Conservation (phyloP, 1,140 invertebrate genomes). For the Heliconius hermathena region DNA sequence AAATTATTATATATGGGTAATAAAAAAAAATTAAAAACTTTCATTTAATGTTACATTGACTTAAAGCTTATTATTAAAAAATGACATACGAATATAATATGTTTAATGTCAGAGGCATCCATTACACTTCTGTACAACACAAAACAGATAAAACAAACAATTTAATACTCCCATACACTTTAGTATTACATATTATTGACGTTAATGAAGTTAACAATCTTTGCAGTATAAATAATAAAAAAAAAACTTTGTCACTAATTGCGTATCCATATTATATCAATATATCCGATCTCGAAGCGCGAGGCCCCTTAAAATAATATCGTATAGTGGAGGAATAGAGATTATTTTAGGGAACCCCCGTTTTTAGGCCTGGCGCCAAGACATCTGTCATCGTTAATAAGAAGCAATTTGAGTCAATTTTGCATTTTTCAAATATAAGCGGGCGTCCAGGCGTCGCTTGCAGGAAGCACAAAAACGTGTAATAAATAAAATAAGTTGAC, state of each 20-base stretch:
- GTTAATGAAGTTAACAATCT: conserved; percentile 12
- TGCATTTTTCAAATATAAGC: conserved; percentile 74
- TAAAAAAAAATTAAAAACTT: too few species aligned
- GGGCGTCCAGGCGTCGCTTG: conserved; percentile 65
- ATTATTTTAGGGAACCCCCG: conserved; percentile 21
- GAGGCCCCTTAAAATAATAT: conserved; percentile 35
- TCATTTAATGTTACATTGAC: too few species aligned
- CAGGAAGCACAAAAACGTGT: conserved; percentile 74
- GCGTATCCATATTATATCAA: conserved; percentile 73
- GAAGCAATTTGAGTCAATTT: conserved; percentile 79
- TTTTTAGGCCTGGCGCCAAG: conserved; percentile 61
- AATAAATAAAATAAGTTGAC: conserved; percentile 64
- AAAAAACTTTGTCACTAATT: conserved; percentile 69
- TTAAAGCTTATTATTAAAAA: too few species aligned
- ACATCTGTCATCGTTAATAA: conserved; percentile 81
- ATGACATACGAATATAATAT: too few species aligned
- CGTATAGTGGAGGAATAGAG: conserved; percentile 26
- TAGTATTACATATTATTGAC: conserved; percentile 11
- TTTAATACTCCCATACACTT: not conserved
- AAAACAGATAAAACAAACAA: not conserved
- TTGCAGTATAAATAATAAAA: conserved; percentile 45
- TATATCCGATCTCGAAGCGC: conserved; percentile 59
- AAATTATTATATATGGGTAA: too few species aligned
- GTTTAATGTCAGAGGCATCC: too few species aligned
- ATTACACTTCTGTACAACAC: not conserved